Evolutionary conservation across 1,140 invertebrate species (phyloP), one percentile per base, ranked within the genome.

Genomic region (Drepana arcuata): DNA sequence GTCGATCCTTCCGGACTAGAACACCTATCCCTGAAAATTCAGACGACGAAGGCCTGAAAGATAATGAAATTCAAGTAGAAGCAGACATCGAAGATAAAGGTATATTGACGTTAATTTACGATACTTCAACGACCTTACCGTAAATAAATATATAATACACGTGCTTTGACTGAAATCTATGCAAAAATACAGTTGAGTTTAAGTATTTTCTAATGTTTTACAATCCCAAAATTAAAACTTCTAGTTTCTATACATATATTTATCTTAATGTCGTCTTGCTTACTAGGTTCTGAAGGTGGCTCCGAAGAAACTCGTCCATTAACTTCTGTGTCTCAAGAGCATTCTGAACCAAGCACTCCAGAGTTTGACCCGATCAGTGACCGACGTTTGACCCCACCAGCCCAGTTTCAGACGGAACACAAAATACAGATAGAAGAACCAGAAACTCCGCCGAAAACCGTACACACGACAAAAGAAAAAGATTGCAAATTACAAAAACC

Each of bases 11-110:
- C 67, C 61, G 83, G 13, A 52, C 60, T 12, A 70, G 69, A 64
- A 84, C 81, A 28, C 81, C 83, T 10, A 82, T 86, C 39, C 63
- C 74, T 48, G 82, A 87, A 71, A 66, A 63, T 15, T 60, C 78
- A 36, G 84, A 84, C 33, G 78, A 78, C 31, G 69, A 74, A 28
- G 62, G 53, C 14, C 35, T 49, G 14, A 68, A 57, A 40, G 42
- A 70, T 10, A 64, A 69, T 16, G 71, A 83, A 58, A 64, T 81
- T n/a, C 54, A 69, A 65, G 68, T 83, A 12, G 61, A 73, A 60
- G 78, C 68, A 14, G 70, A 83, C 21, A 73, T 82, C 24, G 77
- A 83, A 67, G 61, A 70, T 12, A 62, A 70, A 75, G 71, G 71
- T 73, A 64, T 46, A 25, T 32, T 26, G 12, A 5, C 9, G 4